phyloP scores from a whole-genome alignment of 2,888 invertebrate genomes.

The Lutraria lutraria region DNA sequence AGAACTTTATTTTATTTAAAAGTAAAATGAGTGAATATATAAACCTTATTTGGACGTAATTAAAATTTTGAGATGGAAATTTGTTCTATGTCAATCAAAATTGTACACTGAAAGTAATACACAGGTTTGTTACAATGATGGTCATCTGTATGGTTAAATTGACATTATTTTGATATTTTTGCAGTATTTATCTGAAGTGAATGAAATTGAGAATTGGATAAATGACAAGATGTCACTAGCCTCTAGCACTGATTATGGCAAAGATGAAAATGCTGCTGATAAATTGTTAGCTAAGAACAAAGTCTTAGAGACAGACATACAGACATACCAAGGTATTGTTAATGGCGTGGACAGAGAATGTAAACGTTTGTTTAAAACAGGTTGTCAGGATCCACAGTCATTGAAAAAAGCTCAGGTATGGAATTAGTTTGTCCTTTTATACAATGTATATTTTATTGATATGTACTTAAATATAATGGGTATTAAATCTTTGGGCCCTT shows the following conservation, averaged over 20 bases:
- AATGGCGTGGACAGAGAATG: slow-evolving; percentile 83
- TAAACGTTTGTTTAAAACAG: slow-evolving; percentile 88
- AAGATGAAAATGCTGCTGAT: slow-evolving; percentile 96
- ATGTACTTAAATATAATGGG: too few relatives aligned
- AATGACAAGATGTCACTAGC: slow-evolving; percentile 97
- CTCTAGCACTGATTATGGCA: slow-evolving; percentile 95
- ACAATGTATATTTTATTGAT: too few relatives aligned
- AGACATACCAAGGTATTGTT: slow-evolving; percentile 84
- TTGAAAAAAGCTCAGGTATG: slow-evolving; percentile 84
- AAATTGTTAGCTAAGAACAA: slow-evolving; percentile 98
- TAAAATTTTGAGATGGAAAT: too few relatives aligned
- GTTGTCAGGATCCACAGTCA: slow-evolving; percentile 92
- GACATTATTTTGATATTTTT: slow-evolving; percentile 44
- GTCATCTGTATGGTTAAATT: neutral
- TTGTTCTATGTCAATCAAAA: too few relatives aligned
- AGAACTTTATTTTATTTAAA: too few relatives aligned
- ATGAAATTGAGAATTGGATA: slow-evolving; percentile 98
- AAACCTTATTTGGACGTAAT: too few relatives aligned
- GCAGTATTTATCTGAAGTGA: slow-evolving; percentile 98
- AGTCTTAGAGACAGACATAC: slow-evolving; percentile 89
- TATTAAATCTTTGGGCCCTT: too few relatives aligned
- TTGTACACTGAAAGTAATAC: too few relatives aligned
- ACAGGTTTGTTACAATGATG: too few relatives aligned
- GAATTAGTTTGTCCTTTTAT: too few relatives aligned
- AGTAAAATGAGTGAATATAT: too few relatives aligned